These are phyloP conservation scores for Thaumatotibia leucotreta DNA, from an alignment of 1,140 invertebrate species.

Conservation along the genomic window DNA sequence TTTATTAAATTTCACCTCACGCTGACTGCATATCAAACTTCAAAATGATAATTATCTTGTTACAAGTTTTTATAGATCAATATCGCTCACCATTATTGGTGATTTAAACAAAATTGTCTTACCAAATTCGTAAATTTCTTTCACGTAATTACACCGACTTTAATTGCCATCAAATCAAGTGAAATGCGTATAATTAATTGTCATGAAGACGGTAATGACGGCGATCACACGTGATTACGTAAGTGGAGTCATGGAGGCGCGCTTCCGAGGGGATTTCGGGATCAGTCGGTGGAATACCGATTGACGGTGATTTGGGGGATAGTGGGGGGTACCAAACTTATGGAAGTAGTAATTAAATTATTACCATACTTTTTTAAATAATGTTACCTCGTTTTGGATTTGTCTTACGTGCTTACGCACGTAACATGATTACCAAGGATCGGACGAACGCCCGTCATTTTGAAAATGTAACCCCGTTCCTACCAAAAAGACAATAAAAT, in stretches of 20 bases:
- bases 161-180: neutral
- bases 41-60: too few species aligned
- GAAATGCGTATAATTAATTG: neutral
- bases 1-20: too few species aligned
- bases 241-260: neutral
- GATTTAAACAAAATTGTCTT: neutral
- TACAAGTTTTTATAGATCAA: neutral
- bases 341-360: neutral
- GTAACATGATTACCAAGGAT: too few species aligned
- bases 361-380: neutral
- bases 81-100: neutral
- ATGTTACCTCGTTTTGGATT: too few species aligned
- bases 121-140: neutral
- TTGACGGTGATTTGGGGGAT: neutral
- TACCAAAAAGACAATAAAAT: too few species aligned
- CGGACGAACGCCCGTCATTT: too few species aligned
- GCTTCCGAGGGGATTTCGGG: neutral
- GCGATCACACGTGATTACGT: neutral
- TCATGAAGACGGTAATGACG: conserved; percentile 3
- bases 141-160: neutral
- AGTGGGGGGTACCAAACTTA: neutral
- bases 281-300: conserved; percentile 2
- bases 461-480: too few species aligned
- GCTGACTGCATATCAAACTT: too few species aligned
- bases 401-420: too few species aligned